Evolutionary conservation across 1,140 invertebrate species (phyloP), one percentile per base, ranked within the genome.

Genomic region (Drosophila carrolli): DNA sequence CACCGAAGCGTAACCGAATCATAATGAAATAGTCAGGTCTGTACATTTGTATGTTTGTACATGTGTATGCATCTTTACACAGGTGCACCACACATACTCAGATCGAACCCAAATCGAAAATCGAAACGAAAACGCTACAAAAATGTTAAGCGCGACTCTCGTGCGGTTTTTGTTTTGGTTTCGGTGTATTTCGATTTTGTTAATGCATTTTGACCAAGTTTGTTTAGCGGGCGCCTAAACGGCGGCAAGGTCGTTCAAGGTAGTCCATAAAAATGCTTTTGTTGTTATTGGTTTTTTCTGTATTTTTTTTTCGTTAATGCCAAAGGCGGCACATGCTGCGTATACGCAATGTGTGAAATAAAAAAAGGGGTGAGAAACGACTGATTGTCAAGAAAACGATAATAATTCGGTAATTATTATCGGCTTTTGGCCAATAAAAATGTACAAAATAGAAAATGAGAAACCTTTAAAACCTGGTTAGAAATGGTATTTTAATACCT

Each of bases 181-280:
- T 66, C 55, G 46, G 40, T 32, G 56, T 74, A 32, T 77, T 48
- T 72, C 32, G 55, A 43, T 68, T 75, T 71, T 70, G 41, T 67
- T 78, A 83, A 84, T 84, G 78, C 82, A 85, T 85, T 85, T 85
- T 86, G 70, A 85, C 83, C 81, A 85, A 85, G 74, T 85, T 85
- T 85, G 56, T 59, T 71, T 57, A 73, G 63, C 77, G 56, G 78
- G 81, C 82, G 82, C 74, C 82, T 63, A 55, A 86, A 65, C 55
- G 78, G 57, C 82, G 83, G 61, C 82, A 86, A 86, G 82, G 82
- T 82, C 82, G 83, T 82, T 86, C 82, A 88, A 86, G 83, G 82
- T 88, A 86, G 83, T 82, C 83, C 62, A 81, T 66, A 85, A 77
- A 75, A 79, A 65, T 61, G 57, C 43, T 35, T 61, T 60, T 65